These are phyloP conservation scores for Euzophera pinguis DNA, from an alignment of 2,888 invertebrate species.

Conservation along the genomic window DNA sequence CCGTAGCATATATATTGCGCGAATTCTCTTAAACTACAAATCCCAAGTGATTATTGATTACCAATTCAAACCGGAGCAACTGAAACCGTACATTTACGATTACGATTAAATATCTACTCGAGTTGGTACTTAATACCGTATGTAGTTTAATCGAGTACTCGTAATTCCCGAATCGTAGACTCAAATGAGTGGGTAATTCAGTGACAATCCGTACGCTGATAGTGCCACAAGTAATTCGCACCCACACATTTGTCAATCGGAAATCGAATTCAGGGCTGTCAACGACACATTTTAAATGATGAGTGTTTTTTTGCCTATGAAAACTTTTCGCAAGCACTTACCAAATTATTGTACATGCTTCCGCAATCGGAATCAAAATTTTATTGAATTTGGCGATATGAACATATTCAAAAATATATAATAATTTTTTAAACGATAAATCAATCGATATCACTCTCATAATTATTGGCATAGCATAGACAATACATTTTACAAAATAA, in stretches of 20 bases:
- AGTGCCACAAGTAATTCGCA: constrained; percentile 31
- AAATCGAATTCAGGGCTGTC: constrained; percentile 13
- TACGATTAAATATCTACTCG: not conserved
- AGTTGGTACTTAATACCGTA: not conserved
- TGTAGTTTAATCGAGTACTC: not conserved
- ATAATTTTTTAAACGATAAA: too few species aligned
- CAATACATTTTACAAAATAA: too few species aligned
- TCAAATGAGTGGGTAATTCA: constrained; percentile 16
- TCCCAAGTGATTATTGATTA: not conserved
- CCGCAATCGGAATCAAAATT: too few species aligned
- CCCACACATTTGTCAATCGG: constrained; percentile 31
- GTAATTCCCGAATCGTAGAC: not conserved
- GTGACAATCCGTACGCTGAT: constrained; percentile 12
- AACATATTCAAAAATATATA: too few species aligned
- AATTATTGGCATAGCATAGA: too few species aligned
- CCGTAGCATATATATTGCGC: too few species aligned
- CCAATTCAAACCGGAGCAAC: not conserved
- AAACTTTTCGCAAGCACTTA: too few species aligned
- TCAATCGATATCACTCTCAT: too few species aligned
- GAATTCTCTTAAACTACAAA: not conserved
- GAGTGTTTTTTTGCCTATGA: not conserved
- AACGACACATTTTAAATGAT: not conserved
- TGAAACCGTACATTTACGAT: not conserved
- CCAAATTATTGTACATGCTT: too few species aligned
- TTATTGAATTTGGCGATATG: too few species aligned